Evolutionary conservation across 1,140 invertebrate genomes (phyloP), one percentile per base, ranked within the genome.

Genomic region (Lineus longissimus): DNA sequence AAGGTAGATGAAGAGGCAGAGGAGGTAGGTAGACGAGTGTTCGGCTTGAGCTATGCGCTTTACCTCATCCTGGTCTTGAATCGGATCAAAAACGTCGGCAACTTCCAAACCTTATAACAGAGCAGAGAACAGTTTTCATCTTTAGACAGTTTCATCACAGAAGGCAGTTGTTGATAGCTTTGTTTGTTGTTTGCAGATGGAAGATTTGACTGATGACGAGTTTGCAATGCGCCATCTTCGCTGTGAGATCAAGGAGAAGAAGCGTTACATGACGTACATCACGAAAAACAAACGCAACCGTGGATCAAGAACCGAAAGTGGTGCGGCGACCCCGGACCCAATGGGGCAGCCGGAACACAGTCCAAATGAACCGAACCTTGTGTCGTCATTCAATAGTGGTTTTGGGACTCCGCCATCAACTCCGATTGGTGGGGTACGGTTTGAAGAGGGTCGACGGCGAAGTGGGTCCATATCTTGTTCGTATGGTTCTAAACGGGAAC

Each of bases 191-290:
- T 62, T 71, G 25, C 59, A 90, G 87, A 82, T 85, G 36, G 92
- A 93, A 81, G 91, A 93, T 79, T 77, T 92, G 63, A 88, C 88
- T 17, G 91, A 94, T 63, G 87, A 88, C 63, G 85, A 86, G 0
- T 87, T 88, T 70, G 72, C 82, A 2, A 74, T 81, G 29, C 84
- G 91, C 22, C 92, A 95, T 76, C 85, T 87, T 33, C 86, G 86
- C 47, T 89, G 88, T 70, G 91, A 94, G 82, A 80, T 85, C 7
- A 87, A 89, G 64, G 92, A 95, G 79, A 87, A 87, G 58, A 89
- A 88, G 72, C 88, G 89, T 56, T 93, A 91, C 77, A 84, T 88
- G 67, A 87, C 85, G 69, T 89, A 88, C 67, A 80, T 90, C 2
- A 40, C 40, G 17, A 47, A 22, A 27, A 27, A 45, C 11, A 23